phyloP scores from a whole-genome alignment of 2,797 vertebrate species.

The Ptychadena robeensis region DNA sequence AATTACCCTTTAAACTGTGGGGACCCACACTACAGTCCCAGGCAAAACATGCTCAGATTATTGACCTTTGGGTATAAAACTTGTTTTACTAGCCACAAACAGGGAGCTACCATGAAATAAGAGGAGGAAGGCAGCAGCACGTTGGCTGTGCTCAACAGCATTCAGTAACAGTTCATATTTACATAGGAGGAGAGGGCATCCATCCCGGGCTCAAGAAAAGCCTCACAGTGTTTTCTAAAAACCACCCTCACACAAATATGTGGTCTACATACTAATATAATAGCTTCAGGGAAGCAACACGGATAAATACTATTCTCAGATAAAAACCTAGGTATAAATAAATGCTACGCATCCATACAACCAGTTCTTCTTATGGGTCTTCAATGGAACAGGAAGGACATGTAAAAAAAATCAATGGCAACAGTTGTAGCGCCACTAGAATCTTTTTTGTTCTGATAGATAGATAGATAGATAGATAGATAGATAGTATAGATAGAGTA shows the following conservation, averaged over 20 bases:
- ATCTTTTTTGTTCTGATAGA: neutral
- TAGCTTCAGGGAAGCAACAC: neutral
- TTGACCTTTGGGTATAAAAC: constrained; percentile 59
- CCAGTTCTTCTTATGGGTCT: no score
- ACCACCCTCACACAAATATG: no score
- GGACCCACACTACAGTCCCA: constrained; percentile 20
- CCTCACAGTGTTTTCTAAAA: constrained; percentile 82
- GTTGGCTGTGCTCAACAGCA: neutral
- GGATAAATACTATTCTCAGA: neutral
- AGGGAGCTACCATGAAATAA: constrained; percentile 23
- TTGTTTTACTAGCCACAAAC: constrained; percentile 59
- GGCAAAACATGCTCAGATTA: constrained; percentile 47
- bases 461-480: neutral
- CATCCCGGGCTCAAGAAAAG: constrained; percentile 58
- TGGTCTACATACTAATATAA: neutral
- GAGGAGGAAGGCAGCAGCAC: constrained; percentile 27
- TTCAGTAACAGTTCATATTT: constrained; percentile 47
- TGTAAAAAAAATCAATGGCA: neutral
- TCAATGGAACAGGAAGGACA: constrained; percentile 20
- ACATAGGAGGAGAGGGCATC: constrained; percentile 38
- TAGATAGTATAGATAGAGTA: neutral
- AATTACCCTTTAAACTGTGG: constrained; percentile 61
- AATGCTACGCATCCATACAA: neutral
- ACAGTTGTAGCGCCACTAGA: neutral
- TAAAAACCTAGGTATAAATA: no score